phyloP scores from a whole-genome alignment of 2,888 invertebrate genomes.

The Nemotelus nigrinus region DNA sequence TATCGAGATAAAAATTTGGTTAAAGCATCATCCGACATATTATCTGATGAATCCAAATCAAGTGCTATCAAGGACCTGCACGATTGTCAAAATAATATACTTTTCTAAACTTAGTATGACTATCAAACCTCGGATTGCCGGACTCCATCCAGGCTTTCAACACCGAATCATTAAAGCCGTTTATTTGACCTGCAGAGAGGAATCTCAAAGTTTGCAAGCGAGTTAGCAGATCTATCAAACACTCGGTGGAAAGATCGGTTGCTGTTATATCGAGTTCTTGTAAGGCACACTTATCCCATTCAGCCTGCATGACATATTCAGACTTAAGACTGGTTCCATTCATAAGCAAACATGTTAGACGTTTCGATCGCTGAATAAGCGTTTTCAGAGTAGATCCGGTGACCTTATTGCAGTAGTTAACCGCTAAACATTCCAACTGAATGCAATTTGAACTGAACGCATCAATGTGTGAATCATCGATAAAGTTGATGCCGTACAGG shows the following conservation, averaged over 20 bases:
- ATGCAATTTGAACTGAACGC: constrained; percentile 97
- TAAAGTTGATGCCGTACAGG: constrained; percentile 97
- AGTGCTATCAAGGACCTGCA: constrained; percentile 80
- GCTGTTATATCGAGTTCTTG: constrained; percentile 97
- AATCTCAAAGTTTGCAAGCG: constrained; percentile 87
- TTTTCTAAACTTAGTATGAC: neutral
- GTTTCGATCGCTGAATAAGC: constrained; percentile 90
- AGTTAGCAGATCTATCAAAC: constrained; percentile 90
- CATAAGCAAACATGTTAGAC: constrained; percentile 92
- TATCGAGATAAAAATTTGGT: constrained; percentile 91
- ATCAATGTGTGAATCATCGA: constrained; percentile 98
- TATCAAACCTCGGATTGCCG: constrained; percentile 74
- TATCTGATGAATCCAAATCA: constrained; percentile 95
- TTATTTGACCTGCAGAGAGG: constrained; percentile 95
- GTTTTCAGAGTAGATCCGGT: constrained; percentile 96
- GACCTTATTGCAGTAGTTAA: constrained; percentile 97
- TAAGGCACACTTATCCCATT: constrained; percentile 96
- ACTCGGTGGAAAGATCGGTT: constrained; percentile 94
- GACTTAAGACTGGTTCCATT: constrained; percentile 96
- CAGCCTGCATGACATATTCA: constrained; percentile 92
- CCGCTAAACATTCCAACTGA: constrained; percentile 94
- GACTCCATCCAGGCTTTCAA: constrained; percentile 90
- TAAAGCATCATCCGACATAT: constrained; percentile 90
- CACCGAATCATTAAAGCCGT: constrained; percentile 96
- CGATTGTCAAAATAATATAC: neutral